These are phyloP conservation scores for Poicephalus gulielmi DNA, from an alignment of 2,113 vertebrate species.

Conservation along the genomic window DNA sequence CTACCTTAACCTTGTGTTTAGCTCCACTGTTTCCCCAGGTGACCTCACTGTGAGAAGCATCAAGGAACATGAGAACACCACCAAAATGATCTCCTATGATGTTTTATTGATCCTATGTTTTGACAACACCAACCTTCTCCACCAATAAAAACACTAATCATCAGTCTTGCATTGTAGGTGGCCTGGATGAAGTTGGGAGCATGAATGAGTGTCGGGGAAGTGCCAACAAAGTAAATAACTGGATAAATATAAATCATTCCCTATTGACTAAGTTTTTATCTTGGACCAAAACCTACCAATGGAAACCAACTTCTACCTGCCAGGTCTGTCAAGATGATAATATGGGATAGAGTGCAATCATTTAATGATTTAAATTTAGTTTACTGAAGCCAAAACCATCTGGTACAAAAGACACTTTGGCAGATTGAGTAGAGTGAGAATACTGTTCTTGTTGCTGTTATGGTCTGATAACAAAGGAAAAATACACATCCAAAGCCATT, in stretches of 20 bases:
- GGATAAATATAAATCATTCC: background rate
- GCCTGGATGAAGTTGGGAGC: background rate
- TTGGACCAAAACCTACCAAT: background rate
- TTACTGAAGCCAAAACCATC: conserved; percentile 33
- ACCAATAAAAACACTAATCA: background rate
- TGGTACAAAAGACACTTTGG: conserved; percentile 43
- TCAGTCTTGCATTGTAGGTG: background rate
- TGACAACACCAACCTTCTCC: background rate
- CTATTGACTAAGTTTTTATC: background rate
- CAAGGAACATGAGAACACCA: background rate
- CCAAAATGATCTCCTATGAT: background rate
- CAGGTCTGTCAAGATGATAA: background rate
- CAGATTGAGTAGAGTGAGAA: conserved; percentile 15
- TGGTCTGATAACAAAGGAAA: conserved; percentile 65
- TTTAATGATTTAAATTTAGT: conserved; percentile 50
- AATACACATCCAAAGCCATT: conserved; percentile 53
- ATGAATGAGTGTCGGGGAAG: background rate
- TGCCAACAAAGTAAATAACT: background rate
- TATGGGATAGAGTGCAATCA: background rate
- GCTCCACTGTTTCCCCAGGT: conserved; percentile 14
- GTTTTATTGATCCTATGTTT: background rate
- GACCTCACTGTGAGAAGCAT: background rate
- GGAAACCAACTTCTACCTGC: background rate
- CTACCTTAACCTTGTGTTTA: conserved; percentile 32
- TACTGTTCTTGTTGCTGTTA: conserved; percentile 54